Conservation (phyloP, 2,888 invertebrate genomes). For the Eristalis arbustorum region DNA sequence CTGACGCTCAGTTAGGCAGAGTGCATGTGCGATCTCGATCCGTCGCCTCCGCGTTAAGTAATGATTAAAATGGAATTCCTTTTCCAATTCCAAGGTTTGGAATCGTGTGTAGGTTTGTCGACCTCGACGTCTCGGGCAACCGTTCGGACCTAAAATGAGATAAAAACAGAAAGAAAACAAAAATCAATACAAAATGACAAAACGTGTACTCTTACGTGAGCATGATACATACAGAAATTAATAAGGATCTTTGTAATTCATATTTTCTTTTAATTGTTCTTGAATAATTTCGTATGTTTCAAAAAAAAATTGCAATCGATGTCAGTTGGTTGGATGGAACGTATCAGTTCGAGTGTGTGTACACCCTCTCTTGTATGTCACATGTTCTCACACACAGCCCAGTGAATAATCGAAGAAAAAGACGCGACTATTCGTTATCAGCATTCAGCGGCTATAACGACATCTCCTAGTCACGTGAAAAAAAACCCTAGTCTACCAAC, state of each 20-base stretch:
- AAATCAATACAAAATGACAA: conserved; percentile 17
- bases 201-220: neutral
- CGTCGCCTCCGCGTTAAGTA: conserved; percentile 97
- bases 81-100: conserved; percentile 98
- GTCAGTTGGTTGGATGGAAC: no score
- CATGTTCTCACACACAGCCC: no score
- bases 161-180: conserved; percentile 70
- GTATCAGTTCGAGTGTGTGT: no score
- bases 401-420: no score
- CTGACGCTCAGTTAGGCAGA: conserved; percentile 97
- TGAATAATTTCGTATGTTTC: no score
- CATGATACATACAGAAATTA: neutral
- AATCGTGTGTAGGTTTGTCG: conserved; percentile 98
- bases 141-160: conserved; percentile 92
- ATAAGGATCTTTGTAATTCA: neutral
- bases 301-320: no score
- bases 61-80: conserved; percentile 99
- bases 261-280: no score
- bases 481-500: no score
- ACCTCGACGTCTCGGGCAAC: conserved; percentile 95
- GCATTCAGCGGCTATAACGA: no score
- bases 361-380: no score
- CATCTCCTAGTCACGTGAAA: no score
- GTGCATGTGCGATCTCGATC: conserved; percentile 98
- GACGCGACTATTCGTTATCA: no score